A percentile compares a stretch with the other conserved stretches of the same genome.
Evolutionary conservation across 2,888 invertebrate genomes (phyloP).

Genomic region (Macroteleia sp.): DNA sequence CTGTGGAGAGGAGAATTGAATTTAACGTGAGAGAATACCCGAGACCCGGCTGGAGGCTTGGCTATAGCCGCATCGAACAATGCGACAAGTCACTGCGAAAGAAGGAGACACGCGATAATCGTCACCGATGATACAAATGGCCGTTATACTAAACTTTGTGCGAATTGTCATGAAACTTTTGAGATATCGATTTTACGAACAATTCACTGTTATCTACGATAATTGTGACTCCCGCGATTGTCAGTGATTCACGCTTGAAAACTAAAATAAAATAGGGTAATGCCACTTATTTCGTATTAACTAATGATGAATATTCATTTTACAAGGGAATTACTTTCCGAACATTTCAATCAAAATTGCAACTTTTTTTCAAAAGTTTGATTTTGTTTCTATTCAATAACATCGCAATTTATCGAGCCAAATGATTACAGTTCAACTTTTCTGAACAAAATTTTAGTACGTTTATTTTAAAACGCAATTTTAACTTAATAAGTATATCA

Average conservation of each 20-base stretch:
- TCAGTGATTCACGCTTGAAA: constrained; percentile 20
- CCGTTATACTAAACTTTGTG: constrained; percentile 40
- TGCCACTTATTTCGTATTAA: constrained; percentile 32
- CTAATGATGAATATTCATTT: constrained; percentile 29
- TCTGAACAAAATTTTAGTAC: too few species aligned
- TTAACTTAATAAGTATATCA: too few species aligned
- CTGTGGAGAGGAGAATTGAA: constrained; percentile 53
- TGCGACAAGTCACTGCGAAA: constrained; percentile 50
- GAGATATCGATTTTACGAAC: constrained; percentile 45
- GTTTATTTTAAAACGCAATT: too few species aligned
- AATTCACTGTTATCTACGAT: constrained; percentile 33
- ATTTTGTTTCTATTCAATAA: too few species aligned
- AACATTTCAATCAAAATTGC: too few species aligned
- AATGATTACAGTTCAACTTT: too few species aligned
- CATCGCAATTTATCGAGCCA: too few species aligned
- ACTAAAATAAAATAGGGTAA: constrained; percentile 11
- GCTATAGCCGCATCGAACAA: constrained; percentile 33
- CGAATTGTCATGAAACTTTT: constrained; percentile 47
- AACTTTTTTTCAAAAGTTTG: too few species aligned
- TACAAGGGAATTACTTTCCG: too few species aligned
- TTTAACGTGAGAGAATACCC: constrained; percentile 27
- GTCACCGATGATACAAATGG: constrained; percentile 56
- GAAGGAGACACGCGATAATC: constrained; percentile 52
- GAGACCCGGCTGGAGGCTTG: constrained; percentile 7
- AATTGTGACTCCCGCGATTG: constrained; percentile 34